Evolutionary conservation across 2,113 vertebrate species (phyloP).

Genomic region (Chlorodrepanis virens): DNA sequence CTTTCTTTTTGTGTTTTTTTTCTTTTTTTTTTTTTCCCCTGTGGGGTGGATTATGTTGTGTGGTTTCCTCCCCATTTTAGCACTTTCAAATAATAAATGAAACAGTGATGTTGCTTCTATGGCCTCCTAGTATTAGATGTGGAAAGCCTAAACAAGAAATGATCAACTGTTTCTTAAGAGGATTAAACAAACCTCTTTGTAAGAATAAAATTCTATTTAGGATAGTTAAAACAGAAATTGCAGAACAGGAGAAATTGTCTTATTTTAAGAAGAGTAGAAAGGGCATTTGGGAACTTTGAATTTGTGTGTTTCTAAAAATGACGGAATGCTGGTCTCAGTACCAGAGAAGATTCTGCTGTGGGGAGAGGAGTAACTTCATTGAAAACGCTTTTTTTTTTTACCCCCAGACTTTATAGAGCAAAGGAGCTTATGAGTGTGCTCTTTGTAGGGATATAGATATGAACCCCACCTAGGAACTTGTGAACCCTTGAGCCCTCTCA

Average conservation of each 20-base stretch:
- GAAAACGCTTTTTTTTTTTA: neutral
- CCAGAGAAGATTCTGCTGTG: neutral
- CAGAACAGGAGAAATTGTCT: neutral
- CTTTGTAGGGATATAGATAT: neutral
- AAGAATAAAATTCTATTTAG: neutral
- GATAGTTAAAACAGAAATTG: neutral
- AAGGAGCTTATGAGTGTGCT: neutral
- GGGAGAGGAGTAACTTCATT: neutral
- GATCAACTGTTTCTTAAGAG: neutral
- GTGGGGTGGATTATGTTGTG: neutral
- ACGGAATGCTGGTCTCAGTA: neutral
- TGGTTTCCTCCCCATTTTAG: neutral
- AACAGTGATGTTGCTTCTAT: neutral
- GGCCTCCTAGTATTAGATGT: neutral
- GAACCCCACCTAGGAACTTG: neutral
- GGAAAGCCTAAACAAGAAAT: neutral
- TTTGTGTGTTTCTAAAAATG: neutral
- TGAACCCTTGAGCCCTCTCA: neutral
- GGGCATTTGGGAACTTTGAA: neutral
- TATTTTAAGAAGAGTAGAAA: neutral
- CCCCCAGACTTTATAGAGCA: neutral
- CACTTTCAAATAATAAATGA: neutral
- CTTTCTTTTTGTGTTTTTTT: no score
- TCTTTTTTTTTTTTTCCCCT: no score
- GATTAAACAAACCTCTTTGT: neutral